Conservation (phyloP, 2,797 vertebrate genomes). For the Chanos chanos region DNA sequence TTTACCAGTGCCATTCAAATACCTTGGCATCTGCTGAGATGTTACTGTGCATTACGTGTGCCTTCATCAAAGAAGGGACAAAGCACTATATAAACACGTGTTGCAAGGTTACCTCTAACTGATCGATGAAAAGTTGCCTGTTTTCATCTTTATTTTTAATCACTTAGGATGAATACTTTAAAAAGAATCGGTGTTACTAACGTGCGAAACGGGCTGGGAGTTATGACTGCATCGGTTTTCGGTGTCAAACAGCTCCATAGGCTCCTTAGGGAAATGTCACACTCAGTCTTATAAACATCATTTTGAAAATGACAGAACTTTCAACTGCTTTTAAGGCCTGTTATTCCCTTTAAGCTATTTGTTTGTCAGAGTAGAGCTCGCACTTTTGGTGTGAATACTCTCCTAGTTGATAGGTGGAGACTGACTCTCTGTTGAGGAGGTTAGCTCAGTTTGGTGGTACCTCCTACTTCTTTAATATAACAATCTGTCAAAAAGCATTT, state of each 20-base stretch:
- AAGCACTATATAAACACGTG: slow-evolving; percentile 19
- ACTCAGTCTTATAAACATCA: slow-evolving; percentile 5
- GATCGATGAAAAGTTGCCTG: no score
- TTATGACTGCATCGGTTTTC: no score
- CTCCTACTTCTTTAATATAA: slow-evolving; percentile 70
- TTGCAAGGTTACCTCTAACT: no score
- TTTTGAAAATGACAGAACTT: no score
- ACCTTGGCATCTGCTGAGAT: no score
- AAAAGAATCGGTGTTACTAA: no score
- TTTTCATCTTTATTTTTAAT: no score
- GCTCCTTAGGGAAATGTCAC: slow-evolving; percentile 34
- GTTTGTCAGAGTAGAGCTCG: slow-evolving; percentile 63
- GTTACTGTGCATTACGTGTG: slow-evolving; percentile 11
- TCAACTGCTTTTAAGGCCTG: no score
- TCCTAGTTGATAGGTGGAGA: slow-evolving; percentile 67
- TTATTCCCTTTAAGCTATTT: slow-evolving; percentile 36
- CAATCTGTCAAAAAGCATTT: slow-evolving; percentile 70
- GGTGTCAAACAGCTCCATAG: no score
- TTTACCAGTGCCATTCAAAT: slow-evolving; percentile 17
- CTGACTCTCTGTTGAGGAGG: slow-evolving; percentile 56
- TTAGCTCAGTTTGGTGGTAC: slow-evolving; percentile 67
- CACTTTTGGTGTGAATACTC: slow-evolving; percentile 57
- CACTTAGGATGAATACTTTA: no score
- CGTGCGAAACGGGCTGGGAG: no score
- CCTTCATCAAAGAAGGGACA: slow-evolving; percentile 19